A percentile compares a stretch with the other conserved stretches of the same genome.
phyloP scores from a whole-genome alignment of 2,888 invertebrate species.

The Phyllotreta cruciferae region DNA sequence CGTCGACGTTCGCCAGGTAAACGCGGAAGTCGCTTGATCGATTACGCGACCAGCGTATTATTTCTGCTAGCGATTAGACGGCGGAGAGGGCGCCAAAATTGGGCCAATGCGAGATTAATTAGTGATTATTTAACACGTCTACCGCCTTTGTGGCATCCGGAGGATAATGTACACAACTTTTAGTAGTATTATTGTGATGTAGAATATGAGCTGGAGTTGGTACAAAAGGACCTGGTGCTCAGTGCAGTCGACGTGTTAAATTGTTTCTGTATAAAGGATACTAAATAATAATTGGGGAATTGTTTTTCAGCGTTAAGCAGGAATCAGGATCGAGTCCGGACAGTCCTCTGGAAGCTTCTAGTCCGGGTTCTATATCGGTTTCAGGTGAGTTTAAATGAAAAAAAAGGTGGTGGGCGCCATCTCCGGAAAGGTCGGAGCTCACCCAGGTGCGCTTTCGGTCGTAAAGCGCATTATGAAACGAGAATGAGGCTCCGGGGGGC shows the following conservation, averaged over 20 bases:
- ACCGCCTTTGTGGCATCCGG: too few species aligned
- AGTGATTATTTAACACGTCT: too few species aligned
- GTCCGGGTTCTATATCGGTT: constrained; percentile 54
- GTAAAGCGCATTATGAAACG: too few species aligned
- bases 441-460: too few species aligned
- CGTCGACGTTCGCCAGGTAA: constrained; percentile 59
- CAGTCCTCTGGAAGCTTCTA: constrained; percentile 59
- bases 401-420: background rate
- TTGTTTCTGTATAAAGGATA: too few species aligned
- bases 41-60: constrained; percentile 28
- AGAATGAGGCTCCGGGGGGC: constrained; percentile 23
- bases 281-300: background rate
- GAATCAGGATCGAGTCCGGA: constrained; percentile 58
- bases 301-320: constrained; percentile 56
- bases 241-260: too few species aligned
- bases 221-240: too few species aligned
- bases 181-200: too few species aligned
- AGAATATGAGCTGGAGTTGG: too few species aligned
- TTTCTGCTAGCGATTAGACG: background rate
- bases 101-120: constrained; percentile 13
- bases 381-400: constrained; percentile 50
- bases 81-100: background rate
- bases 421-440: background rate
- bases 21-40: constrained; percentile 34
- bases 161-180: too few species aligned